Base-by-base conservation (phyloP, 2,888 invertebrate genomes). In the Parelbella ahira region DNA sequence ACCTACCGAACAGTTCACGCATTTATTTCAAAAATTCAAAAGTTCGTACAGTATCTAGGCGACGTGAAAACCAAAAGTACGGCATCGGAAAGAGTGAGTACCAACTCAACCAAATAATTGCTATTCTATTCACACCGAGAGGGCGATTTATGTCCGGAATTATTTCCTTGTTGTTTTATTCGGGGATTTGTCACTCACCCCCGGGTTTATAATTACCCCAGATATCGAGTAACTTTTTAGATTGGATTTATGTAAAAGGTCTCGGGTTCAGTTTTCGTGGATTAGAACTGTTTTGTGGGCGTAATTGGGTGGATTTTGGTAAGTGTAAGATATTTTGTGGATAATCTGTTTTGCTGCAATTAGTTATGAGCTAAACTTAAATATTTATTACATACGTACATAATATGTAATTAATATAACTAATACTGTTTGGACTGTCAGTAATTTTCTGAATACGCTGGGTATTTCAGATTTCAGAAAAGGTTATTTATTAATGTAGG, bases 161-260 rank as follows among this genome's bases (percentile, higher is more conserved):
- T 86, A 88, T 87, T 84, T 87, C 81, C 88, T 80, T 87, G 87
- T 88, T 87, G 86, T 87, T 86, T 88, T 86, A 88, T 86, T 81
- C 72, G 81, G 68, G 82, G 83, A 84, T 87, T 87, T 86, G 84
- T 86, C 86, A 84, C 76, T 80, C 77, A 70, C 74, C 69, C 79
- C 76, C 70, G 68, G 76, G 78, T 82, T 79, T 81, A 82, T 84
- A 86, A 82, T 86, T 86, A 77, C 78, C 71, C 73, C 55, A 63
- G 75, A 82, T 82, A 83, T 81, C 74, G 76, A 58, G 71, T 70
- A 82, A 81, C 76, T 82, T 83, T 83, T 77, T 75, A 72, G 69
- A 73, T 68, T 54, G 66, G 66, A 76, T 82, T 82, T 80, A 81
- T 76, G 58, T 58, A 50, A 56, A 60, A 59, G 63, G 64, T 69